These are phyloP conservation scores for Zaprionus lineosus DNA, from an alignment of 2,888 invertebrate genomes.

Conservation along the genomic window DNA sequence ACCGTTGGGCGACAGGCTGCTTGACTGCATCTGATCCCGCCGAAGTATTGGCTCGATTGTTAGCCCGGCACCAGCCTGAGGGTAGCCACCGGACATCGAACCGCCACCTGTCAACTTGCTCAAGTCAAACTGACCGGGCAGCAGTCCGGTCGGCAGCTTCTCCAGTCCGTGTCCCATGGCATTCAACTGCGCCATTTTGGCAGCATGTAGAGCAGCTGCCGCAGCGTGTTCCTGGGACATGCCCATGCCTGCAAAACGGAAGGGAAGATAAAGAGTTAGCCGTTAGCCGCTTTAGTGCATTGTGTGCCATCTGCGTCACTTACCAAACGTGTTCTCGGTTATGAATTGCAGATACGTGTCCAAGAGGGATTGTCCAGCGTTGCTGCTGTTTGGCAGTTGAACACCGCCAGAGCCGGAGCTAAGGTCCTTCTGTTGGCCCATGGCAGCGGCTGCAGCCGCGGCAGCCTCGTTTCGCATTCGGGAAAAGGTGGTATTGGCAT, in stretches of 20 bases:
- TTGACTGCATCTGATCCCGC: constrained; percentile 68
- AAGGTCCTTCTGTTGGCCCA: constrained; percentile 84
- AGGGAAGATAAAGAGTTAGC: background rate
- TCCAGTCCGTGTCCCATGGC: constrained; percentile 85
- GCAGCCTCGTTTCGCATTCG: constrained; percentile 86
- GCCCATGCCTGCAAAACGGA: constrained; percentile 83
- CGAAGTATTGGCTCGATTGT: constrained; percentile 81
- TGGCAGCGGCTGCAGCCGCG: constrained; percentile 76
- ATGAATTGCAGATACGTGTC: constrained; percentile 95
- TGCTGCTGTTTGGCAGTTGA: constrained; percentile 86
- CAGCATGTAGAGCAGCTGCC: constrained; percentile 90
- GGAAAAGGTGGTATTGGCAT: constrained; percentile 87
- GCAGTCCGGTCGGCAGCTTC: constrained; percentile 84
- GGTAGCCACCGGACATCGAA: constrained; percentile 39
- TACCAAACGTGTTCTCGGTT: constrained; percentile 90
- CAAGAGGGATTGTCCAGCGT: constrained; percentile 90
- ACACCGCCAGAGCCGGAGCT: constrained; percentile 84
- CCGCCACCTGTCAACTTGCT: constrained; percentile 76
- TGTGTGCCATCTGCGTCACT: constrained; percentile 69
- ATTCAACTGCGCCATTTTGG: constrained; percentile 90
- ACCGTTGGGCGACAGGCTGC: constrained; percentile 56
- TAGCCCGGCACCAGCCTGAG: constrained; percentile 64
- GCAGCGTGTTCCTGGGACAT: constrained; percentile 87
- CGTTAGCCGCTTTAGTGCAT: no score
- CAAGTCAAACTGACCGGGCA: constrained; percentile 82